Conservation (phyloP, 2,888 invertebrate species). For the Drosophila monieri region DNA sequence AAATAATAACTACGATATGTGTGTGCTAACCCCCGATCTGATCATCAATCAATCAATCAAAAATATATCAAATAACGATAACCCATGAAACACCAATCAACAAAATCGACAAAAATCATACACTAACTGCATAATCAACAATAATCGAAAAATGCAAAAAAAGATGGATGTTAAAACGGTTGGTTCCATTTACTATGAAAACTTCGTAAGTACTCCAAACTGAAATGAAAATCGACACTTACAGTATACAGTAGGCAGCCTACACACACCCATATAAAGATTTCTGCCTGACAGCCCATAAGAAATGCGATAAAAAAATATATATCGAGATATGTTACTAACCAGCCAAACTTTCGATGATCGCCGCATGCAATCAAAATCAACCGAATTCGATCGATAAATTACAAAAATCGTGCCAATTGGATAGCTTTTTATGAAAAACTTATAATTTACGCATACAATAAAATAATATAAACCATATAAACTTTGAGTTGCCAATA, state of each 20-base stretch:
- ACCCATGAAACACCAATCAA: slow-evolving; percentile 53
- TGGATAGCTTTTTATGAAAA: slow-evolving; percentile 15
- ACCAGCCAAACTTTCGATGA: slow-evolving; percentile 13
- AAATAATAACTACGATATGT: slow-evolving; percentile 48
- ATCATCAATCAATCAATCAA: slow-evolving; percentile 44
- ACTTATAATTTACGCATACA: slow-evolving; percentile 4
- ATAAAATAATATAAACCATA: slow-evolving; percentile 5
- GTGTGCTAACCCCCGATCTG: slow-evolving; percentile 39
- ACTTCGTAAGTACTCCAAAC: slow-evolving; percentile 92
- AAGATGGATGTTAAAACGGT: slow-evolving; percentile 98
- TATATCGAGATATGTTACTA: slow-evolving; percentile 27
- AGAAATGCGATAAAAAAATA: slow-evolving; percentile 14
- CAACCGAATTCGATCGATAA: slow-evolving; percentile 14
- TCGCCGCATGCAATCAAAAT: slow-evolving; percentile 35
- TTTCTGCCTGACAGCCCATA: slow-evolving; percentile 23
- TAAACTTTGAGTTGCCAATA: neutral
- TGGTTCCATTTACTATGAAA: slow-evolving; percentile 97
- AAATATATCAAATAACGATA: slow-evolving; percentile 44
- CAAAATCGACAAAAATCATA: slow-evolving; percentile 56
- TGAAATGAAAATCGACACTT: slow-evolving; percentile 32
- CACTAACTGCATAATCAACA: slow-evolving; percentile 57
- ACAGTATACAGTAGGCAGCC: slow-evolving; percentile 22
- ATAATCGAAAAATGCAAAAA: slow-evolving; percentile 82
- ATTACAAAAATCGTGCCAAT: slow-evolving; percentile 10
- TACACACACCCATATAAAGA: slow-evolving; percentile 31